A percentile compares a stretch with the other conserved stretches of the same genome.
Evolutionary conservation across 2,888 invertebrate species (phyloP).

Genomic region (Petrolisthes cinctipes): DNA sequence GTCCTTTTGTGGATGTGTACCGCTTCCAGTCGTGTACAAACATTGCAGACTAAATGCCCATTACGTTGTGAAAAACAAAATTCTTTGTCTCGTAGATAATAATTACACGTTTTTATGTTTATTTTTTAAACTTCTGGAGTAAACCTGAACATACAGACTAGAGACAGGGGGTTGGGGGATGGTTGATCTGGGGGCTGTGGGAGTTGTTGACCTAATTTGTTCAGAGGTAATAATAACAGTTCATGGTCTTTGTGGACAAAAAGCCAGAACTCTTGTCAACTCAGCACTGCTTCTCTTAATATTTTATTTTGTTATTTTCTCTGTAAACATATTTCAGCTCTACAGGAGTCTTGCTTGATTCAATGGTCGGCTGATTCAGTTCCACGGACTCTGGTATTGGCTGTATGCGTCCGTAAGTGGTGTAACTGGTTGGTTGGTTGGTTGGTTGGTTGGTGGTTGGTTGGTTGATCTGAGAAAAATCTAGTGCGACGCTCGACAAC

Average conservation of each 20-base stretch:
- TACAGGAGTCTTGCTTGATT: no score
- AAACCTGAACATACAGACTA: slow-evolving; percentile 62
- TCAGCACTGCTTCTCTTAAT: neutral
- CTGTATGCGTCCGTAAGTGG: no score
- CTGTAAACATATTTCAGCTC: no score
- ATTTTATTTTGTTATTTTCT: no score
- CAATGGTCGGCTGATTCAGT: no score
- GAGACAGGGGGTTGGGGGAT: slow-evolving; percentile 52
- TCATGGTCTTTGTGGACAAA: slow-evolving; percentile 27
- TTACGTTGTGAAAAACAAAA: slow-evolving; percentile 47
- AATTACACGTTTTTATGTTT: slow-evolving; percentile 33
- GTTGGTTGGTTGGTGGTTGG: neutral
- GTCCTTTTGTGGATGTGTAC: slow-evolving; percentile 45
- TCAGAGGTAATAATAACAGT: slow-evolving; percentile 48
- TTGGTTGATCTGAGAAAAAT: neutral
- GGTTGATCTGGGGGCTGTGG: slow-evolving; percentile 26
- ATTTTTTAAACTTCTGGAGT: slow-evolving; percentile 37
- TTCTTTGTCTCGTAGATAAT: slow-evolving; percentile 31
- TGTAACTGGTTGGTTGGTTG: no score
- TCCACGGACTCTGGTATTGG: no score
- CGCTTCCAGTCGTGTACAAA: slow-evolving; percentile 50
- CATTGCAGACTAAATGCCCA: slow-evolving; percentile 57
- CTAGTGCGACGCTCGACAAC: slow-evolving; percentile 27
- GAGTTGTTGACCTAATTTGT: slow-evolving; percentile 45
- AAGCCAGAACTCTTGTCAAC: neutral